Base-by-base conservation (phyloP, 2,888 invertebrate genomes). In the Miltochrista miniata region DNA sequence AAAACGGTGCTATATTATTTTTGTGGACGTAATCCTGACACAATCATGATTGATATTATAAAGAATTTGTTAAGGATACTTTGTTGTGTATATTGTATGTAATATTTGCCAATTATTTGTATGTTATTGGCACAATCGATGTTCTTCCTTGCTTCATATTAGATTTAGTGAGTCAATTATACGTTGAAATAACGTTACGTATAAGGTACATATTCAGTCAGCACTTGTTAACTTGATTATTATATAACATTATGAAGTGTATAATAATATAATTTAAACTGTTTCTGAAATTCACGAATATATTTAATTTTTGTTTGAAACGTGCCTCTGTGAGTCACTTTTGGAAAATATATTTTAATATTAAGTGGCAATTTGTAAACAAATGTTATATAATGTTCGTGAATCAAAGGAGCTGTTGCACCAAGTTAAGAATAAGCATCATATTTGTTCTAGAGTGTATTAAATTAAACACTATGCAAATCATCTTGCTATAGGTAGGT, bases 121-220 rank as follows among this genome's bases (percentile, higher is more conserved):
- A 59, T 68, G 64, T 59, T 69, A 72, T 80, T 79, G 82, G 80
- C 81, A 79, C 74, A 85, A 85, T 84, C 83, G 63, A 76, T 68
- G 84, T 83, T 85, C 85, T 87, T 88, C 87, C 85, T 82, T 83
- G 82, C 77, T 79, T 81, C 74, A 74, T 79, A 54, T 48, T 67
- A 78, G 69, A 73, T 74, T 72, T 78, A 78, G 69, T 68, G 70
- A 75, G 81, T 80, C 79, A 85, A 76, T 76, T 83, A 79, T 72
- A 71, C 61, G 60, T 61, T 68, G 58, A 64, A 58, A 56, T 68
- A 68, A 66, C 58, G 61, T 66, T 61, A 68, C 49, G 48, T 66
- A 53, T 69, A 66, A 30, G 57, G 62, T 69, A 61, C 54, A 59
- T 65, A 65, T 73, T 67, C 61, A 68, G 62, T 68, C 62, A 68